Base-by-base conservation (phyloP, 1,140 invertebrate species). In the Caenorhabditis remanei region DNA sequence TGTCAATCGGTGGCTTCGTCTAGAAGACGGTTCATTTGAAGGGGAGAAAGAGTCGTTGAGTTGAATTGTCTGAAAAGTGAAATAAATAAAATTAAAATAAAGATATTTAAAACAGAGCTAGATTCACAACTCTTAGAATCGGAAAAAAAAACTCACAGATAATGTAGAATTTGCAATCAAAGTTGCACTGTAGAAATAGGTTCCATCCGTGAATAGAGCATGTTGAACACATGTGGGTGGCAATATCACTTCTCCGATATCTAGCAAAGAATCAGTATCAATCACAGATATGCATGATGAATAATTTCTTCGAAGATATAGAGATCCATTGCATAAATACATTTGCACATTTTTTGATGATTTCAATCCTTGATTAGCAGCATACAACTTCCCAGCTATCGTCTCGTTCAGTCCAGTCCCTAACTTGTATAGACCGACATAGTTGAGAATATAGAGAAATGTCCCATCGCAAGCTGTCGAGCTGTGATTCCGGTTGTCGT, bases 181-280 rank as follows among this genome's bases (percentile, higher is more conserved):
- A 6, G 83, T 40, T 7, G 88, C 91, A 32, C 86, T 88, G 83
- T 89, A 90, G 61, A 91, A 91, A 32, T 48, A 53, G 19, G 48
- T 83, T 32, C 91, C 91, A 85, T 91, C 91, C 11, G 90, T 88
- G 48, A 91, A 92, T 19, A 92, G 83, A 4, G 92, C 87, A n/a
- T 91, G 88, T 48, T 92, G 87, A 9, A 87, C 61, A 75, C 91
- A 71, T 13, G 83, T 67, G 21, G 91, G 61, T 4, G 88, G 90
- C n/a, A 92, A 85, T 82, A 92, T 90, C 1, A 92, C 90, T 65
- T 92, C 92, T 16, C 91, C 91, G 67, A 92, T 90, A 84, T 92
- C 91, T 63, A 89, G 48, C 24, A 92, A 83, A 14, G 89, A 90
- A 83, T 92, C 92, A 11, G 65, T 87, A 75, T 92, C 92, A 24